Evolutionary conservation across 2,113 vertebrate species (phyloP), one percentile per base, ranked within the genome.

Genomic region (Pterophyllum scalare): DNA sequence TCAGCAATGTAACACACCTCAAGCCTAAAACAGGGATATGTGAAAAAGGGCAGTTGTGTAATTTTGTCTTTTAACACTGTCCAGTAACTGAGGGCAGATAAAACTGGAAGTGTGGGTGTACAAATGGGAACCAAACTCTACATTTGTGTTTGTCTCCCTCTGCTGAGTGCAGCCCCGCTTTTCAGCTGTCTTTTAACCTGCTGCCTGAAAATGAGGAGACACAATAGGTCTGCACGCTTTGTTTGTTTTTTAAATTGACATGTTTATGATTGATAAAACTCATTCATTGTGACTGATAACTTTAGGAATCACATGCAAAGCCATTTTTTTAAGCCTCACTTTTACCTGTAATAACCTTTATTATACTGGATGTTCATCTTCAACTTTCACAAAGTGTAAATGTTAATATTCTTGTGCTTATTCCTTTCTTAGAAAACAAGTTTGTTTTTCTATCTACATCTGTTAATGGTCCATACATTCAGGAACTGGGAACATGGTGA

Each of bases 71-170:
- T 52, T 26, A 20, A 52, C 0, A 20, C 43, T 20, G 43, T 46
- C 15, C 65, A 70, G 65, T 70, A 4, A 28, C 43, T 70, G 40
- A 70, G 43, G 31, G 46, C 20, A 11, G 0, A 52, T 31, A 52
- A 1, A 72, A 52, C 9, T 52, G 19, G 24, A 72, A 20, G 24
- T 72, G 24, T 52, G 20, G 10, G 24, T 52, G 43, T 6, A 24
- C 19, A 8, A 14, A 26, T n/a, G 12, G 26, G 33, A 67, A 67
- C 14, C 17, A 33, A 52, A 10, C 46, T 28, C 3, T 7, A 2
- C 2, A 4, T 79, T 22, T 43, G 81, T 80, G 49, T 93, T 90
- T 94, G 91, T 91, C 88, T 91, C 91, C 93, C 89, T 89, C 93
- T 93, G 84, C 87, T 90, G 90, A 67, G 19, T 9, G 15, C 14